Conservation (phyloP, 2,797 vertebrate species). For the Sebastes vulpes region DNA sequence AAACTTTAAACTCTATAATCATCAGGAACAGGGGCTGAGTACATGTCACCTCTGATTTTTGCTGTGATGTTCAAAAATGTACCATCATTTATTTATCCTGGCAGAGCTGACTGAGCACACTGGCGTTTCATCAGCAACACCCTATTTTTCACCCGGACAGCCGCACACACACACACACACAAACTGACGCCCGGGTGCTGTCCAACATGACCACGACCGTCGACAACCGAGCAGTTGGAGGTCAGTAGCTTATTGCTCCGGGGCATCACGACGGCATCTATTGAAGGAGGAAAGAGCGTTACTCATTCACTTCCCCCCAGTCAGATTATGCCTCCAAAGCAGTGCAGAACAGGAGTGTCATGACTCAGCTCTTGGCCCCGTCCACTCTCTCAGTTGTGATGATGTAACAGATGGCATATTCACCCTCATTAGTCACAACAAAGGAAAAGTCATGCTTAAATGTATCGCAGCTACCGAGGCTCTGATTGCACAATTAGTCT, state of each 20-base stretch:
- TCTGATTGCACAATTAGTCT: conserved; percentile 49
- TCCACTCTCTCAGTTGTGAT: conserved; percentile 64
- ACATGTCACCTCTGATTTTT: conserved; percentile 40
- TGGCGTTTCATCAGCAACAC: conserved; percentile 46
- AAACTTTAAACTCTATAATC: conserved; percentile 10
- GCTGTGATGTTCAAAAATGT: conserved; percentile 37
- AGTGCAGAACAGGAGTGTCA: conserved; percentile 60
- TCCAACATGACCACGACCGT: background rate
- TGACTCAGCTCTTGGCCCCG: conserved; percentile 79
- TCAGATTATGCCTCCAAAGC: conserved; percentile 57
- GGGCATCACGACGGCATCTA: conserved; percentile 48
- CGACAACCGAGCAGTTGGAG: conserved; percentile 30
- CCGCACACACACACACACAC: background rate
- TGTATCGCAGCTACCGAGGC: conserved; percentile 49
- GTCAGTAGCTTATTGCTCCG: conserved; percentile 35
- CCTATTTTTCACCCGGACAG: conserved; percentile 11
- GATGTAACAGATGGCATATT: conserved; percentile 76
- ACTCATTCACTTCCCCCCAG: conserved; percentile 47
- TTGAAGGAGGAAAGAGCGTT: conserved; percentile 33
- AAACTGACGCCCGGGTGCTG: conserved; percentile 10
- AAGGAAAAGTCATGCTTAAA: conserved; percentile 58
- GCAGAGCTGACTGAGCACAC: conserved; percentile 41
- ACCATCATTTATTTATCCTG: conserved; percentile 48
- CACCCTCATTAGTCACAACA: conserved; percentile 74
- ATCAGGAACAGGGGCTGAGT: conserved; percentile 9